Evolutionary conservation across 2,888 invertebrate genomes (phyloP).

Genomic region (Herminia tarsipennalis): DNA sequence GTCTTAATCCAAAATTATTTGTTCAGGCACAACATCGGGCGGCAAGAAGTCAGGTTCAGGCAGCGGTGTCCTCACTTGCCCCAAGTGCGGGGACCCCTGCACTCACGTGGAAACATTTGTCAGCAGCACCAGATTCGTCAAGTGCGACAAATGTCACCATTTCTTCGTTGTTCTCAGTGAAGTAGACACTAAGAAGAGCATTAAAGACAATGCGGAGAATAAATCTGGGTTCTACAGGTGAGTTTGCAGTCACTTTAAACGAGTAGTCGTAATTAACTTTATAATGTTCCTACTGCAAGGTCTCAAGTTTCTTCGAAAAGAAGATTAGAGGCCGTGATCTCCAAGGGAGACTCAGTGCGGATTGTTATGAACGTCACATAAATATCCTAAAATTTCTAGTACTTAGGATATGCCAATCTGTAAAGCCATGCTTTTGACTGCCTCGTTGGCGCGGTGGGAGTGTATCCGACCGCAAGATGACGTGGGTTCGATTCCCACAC

Average conservation of each 20-base stretch:
- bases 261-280: background rate
- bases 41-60: slow-evolving; percentile 88
- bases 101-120: slow-evolving; percentile 99
- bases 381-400: no score
- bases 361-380: no score
- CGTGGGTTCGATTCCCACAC: no score
- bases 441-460: no score
- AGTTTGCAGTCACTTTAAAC: slow-evolving; percentile 17
- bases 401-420: no score
- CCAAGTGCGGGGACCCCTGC: slow-evolving; percentile 98
- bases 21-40: slow-evolving; percentile 66
- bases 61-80: slow-evolving; percentile 91
- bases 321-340: no score
- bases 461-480: no score
- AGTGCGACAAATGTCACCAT: slow-evolving; percentile 99
- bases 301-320: background rate
- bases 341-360: no score
- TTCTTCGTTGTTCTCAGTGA: slow-evolving; percentile 98
- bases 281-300: background rate
- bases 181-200: slow-evolving; percentile 94
- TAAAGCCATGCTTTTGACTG: no score
- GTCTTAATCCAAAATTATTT: background rate
- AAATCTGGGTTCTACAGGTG: slow-evolving; percentile 88
- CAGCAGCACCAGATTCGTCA: slow-evolving; percentile 98
- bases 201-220: slow-evolving; percentile 91